Percentiles rank a stretch among this genome's conserved stretches.
phyloP scores from a whole-genome alignment of 2,113 vertebrate species.

The Sylvietta virens region DNA sequence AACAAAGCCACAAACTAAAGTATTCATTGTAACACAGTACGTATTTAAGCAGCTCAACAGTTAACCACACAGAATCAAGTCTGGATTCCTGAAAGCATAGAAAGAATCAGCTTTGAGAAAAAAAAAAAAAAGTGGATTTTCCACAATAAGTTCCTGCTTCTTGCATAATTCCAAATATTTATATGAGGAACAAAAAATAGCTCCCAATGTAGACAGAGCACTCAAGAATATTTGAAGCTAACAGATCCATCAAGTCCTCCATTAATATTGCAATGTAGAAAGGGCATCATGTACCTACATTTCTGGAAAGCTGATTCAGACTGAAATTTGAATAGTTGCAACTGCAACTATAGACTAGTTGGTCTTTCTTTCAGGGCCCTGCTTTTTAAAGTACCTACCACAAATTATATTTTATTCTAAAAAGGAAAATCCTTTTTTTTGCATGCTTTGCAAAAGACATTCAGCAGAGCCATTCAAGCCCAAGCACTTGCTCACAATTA shows the following conservation, averaged over 20 bases:
- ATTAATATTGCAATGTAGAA: background rate
- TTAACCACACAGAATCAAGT: background rate
- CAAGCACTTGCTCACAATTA: accelerated
- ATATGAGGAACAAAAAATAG: background rate
- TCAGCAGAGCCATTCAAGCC: background rate
- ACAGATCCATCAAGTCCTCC: background rate
- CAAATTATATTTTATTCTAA: background rate
- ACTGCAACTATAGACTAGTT: too few relatives aligned
- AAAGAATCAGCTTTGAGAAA: background rate
- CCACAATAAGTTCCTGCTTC: background rate
- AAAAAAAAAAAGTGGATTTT: background rate
- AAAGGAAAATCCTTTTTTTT: background rate
- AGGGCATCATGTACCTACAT: background rate
- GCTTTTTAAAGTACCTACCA: background rate
- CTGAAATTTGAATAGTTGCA: background rate
- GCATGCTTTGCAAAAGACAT: background rate
- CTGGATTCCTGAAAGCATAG: background rate
- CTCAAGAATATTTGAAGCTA: background rate
- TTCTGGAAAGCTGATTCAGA: background rate
- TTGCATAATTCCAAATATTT: background rate
- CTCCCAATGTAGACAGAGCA: background rate
- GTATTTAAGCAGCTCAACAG: background rate
- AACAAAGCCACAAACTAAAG: background rate
- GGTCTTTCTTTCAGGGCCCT: background rate
- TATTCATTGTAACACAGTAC: background rate